Conservation (phyloP, 1,140 invertebrate genomes). For the Theocolax elegans region DNA sequence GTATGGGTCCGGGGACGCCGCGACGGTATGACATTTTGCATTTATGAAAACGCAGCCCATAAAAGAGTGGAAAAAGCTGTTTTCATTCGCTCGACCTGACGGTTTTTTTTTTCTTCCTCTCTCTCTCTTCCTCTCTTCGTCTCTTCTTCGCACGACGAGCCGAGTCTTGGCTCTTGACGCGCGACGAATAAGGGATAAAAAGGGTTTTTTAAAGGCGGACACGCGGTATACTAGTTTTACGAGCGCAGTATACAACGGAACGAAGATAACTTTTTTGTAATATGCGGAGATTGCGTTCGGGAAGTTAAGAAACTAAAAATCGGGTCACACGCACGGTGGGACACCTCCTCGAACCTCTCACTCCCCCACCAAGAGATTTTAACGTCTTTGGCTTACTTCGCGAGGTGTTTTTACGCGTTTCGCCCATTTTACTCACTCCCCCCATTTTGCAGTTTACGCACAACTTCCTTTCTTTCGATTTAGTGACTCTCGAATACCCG, state of each 20-base stretch:
- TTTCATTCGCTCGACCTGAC: neutral
- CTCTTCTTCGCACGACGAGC: too few relatives aligned
- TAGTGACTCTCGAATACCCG: neutral
- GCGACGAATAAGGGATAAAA: conserved; percentile 30
- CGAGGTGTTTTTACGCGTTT: neutral
- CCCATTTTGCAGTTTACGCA: conserved; percentile 4
- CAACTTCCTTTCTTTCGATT: neutral
- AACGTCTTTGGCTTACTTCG: conserved; percentile 16
- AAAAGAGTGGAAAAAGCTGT: conserved; percentile 40
- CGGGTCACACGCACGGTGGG: conserved; percentile 9
- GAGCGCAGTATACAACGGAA: neutral
- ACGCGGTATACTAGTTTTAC: neutral
- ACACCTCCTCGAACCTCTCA: neutral
- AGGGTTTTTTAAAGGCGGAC: conserved; percentile 13
- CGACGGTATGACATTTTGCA: conserved; percentile 43
- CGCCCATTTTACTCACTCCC: neutral
- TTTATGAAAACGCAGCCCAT: conserved; percentile 49
- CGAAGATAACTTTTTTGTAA: conserved; percentile 21
- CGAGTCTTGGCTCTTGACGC: neutral
- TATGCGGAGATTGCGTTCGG: conserved; percentile 18
- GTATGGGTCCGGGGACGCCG: neutral
- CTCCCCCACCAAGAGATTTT: neutral
- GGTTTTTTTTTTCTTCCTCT: neutral
- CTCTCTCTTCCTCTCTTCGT: neutral
- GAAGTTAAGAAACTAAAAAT: conserved; percentile 29